Base-by-base conservation (phyloP, 1,140 invertebrate genomes). In the Scaptomyza pallida region DNA sequence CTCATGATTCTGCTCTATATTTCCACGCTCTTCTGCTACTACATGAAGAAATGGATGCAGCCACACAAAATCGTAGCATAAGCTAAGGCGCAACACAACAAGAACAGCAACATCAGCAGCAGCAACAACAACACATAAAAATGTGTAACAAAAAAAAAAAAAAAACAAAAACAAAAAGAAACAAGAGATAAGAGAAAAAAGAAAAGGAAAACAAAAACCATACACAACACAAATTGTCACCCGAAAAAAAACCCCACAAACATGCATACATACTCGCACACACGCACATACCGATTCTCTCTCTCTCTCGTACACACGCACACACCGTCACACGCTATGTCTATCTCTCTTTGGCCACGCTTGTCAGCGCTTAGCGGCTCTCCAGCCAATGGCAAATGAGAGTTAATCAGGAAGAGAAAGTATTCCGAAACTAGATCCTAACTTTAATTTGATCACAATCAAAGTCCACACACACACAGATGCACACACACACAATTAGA, bases 1-100 rank as follows among this genome's bases (percentile, higher is more conserved):
- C 93, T 98, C 35, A 93, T 98, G 62, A 94, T 98, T 37, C 93
- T 98, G n/a, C 94, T 98, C 13, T 98, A 98, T 92, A 94, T 97
- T 79, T 96, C 95, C 55, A 97, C 96, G 19, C 93, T 97, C 71
- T 97, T 97, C 93, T 97, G 95, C 91, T 97, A 97, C 92, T 97
- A 96, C 93, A 97, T 97, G 95, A 96, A 96, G 90, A 97, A 97
- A 91, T 97, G 96, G 96, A 93, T 97, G 91, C 93, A 94, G 73
- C 96, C 96, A 15, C 93, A 94, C 61, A 97, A 97, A 92, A 95
- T 95, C 90, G 94, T 96, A 93, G 94, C 95, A 85, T 96, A 94
- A 77, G 71, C 55, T 64, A 44, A 67, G 54, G 69, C 43, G 54
- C 37, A 50, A 57, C 43, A 69, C n/a, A n/a, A n/a, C n/a, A n/a